Percentiles rank a stretch among this genome's conserved stretches.
These are phyloP conservation scores for Montipora capitata DNA, from an alignment of 92 coral and sea anemone species.

Conservation along the genomic window DNA sequence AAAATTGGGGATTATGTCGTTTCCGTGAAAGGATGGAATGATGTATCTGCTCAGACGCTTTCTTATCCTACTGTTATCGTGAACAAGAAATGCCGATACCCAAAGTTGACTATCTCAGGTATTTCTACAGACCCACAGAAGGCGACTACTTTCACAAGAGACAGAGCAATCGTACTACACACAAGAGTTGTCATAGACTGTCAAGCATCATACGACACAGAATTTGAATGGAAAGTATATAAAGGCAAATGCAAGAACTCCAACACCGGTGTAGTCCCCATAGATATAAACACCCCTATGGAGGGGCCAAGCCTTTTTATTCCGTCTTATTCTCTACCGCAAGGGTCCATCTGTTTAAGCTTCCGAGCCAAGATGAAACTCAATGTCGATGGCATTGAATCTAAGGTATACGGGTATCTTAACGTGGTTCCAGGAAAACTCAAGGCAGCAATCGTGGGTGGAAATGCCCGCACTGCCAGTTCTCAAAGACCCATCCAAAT, in stretches of 20 bases:
- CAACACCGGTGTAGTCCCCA: background rate
- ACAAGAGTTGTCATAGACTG: slow-evolving; percentile 61
- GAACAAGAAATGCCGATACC: slow-evolving; percentile 70
- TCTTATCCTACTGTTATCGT: slow-evolving; percentile 32
- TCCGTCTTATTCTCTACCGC: slow-evolving; percentile 65
- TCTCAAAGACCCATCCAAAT: slow-evolving; percentile 28
- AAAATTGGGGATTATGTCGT: slow-evolving; percentile 12
- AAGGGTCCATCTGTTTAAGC: slow-evolving; percentile 49
- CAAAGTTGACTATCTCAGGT: slow-evolving; percentile 44
- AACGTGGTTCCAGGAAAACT: slow-evolving; percentile 59
- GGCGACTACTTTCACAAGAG: slow-evolving; percentile 31
- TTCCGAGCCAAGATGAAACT: slow-evolving; percentile 73
- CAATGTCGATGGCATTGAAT: slow-evolving; percentile 42
- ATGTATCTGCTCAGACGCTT: slow-evolving; percentile 48
- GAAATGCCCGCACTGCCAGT: slow-evolving; percentile 72
- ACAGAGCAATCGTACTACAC: slow-evolving; percentile 32
- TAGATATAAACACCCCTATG: slow-evolving; percentile 14
- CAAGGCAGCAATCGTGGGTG: slow-evolving; percentile 66
- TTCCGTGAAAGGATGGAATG: slow-evolving; percentile 48
- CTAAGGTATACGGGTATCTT: slow-evolving; percentile 50
- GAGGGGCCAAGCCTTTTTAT: slow-evolving; percentile 58
- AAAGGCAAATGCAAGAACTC: slow-evolving; percentile 14
- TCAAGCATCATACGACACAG: slow-evolving; percentile 71
- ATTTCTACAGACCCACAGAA: slow-evolving; percentile 44
- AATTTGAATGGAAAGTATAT: slow-evolving; percentile 67